Evolutionary conservation across 2,888 invertebrate species (phyloP), one percentile per base, ranked within the genome.

Genomic region (Paralinhomoeus sp.): DNA sequence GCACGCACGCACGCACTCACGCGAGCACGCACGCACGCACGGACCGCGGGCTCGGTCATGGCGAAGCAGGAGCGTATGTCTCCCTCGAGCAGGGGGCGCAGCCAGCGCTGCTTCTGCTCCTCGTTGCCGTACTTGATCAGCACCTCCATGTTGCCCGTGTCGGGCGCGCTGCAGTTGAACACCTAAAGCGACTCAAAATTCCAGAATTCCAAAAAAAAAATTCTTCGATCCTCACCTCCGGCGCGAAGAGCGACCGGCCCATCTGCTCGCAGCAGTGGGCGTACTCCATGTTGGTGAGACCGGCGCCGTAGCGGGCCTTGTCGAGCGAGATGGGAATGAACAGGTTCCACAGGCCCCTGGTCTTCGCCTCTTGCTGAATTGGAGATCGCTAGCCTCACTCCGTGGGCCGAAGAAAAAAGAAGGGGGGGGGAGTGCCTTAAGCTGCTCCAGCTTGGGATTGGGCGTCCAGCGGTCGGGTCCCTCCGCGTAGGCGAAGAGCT

Each of bases 141-240:
- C 15, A 66, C 65, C 51, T 68, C 67, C 65, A 67, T 67, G 52
- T 67, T 67, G 38, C 67, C 67, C 7, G 67, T 68, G 51, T 67
- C 67, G 3, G 67, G 67, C 17, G 67, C 66, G 41, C 58, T 59
- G 50, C 67, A 68, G 56, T 68, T 67, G 54, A 67, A 68, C 34
- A 63, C 55, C 64, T 65, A 46, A 12, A 44, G 17, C 22, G 20
- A 37, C 15, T 35, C 13, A n/a, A n/a, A n/a, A n/a, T n/a, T n/a
- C n/a, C n/a, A n/a, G n/a, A n/a, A n/a, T n/a, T n/a, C 9, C 21
- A 12, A 37, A 37, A 37, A 21, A 13, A 23, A 20, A 2, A 22
- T 9, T 43, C 36, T n/a, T n/a, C n/a, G 24, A 20, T 3, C 40
- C 48, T 24, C 15, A 67, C 64, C 57, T 67, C 65, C 15, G 66